A percentile compares a stretch with the other conserved stretches of the same genome.
Evolutionary conservation across 2,888 invertebrate genomes (phyloP).

Genomic region (Ophion obscuratus): DNA sequence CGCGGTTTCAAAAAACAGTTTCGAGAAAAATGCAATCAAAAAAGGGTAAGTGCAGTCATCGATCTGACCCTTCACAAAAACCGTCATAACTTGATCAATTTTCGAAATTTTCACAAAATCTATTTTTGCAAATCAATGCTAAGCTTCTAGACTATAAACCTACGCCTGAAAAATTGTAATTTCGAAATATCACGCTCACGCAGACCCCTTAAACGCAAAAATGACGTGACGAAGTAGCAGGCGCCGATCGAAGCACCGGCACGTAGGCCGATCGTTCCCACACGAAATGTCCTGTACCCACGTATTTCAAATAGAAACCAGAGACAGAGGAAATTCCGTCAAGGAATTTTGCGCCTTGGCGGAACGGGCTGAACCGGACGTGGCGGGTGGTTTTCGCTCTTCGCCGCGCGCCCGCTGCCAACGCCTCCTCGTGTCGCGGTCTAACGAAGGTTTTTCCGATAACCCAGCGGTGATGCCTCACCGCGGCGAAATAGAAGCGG

Average conservation of each 20-base stretch:
- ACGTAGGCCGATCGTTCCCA: not conserved
- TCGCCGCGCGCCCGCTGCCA: not conserved
- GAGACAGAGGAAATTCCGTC: constrained; percentile 52
- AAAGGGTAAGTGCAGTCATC: too few species aligned
- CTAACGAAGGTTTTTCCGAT: constrained; percentile 62
- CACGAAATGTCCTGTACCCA: constrained; percentile 21
- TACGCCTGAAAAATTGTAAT: too few species aligned
- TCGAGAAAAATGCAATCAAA: too few species aligned
- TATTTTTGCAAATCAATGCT: too few species aligned
- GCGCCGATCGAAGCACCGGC: not conserved
- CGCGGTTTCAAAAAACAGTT: too few species aligned
- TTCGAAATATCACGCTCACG: too few species aligned
- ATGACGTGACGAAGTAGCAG: not conserved
- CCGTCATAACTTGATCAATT: too few species aligned
- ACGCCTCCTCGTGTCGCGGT: constrained; percentile 22
- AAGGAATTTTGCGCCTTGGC: constrained; percentile 52
- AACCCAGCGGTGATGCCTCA: constrained; percentile 56
- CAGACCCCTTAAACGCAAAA: not conserved
- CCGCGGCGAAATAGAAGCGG: constrained; percentile 62
- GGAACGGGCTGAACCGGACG: constrained; percentile 54
- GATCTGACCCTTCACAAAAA: too few species aligned
- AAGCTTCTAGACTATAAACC: too few species aligned
- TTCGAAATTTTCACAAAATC: too few species aligned
- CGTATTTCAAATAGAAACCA: constrained; percentile 32
- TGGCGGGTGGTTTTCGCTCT: constrained; percentile 40